Evolutionary conservation across 53 echinoderm and acorn worm species (phyloP).

Genomic region (Glandiceps talaboti): DNA sequence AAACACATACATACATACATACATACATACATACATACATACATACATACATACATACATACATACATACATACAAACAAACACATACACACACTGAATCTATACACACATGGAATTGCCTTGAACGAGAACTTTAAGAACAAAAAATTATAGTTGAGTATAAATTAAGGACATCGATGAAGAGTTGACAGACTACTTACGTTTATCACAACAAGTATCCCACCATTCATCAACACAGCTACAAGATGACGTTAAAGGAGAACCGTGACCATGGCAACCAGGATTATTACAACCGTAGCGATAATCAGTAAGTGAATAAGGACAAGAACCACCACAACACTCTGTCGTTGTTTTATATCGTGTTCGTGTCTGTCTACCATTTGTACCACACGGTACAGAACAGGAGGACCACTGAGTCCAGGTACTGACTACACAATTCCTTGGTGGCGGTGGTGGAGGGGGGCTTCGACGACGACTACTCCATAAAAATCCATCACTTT

Average conservation of each 20-base stretch:
- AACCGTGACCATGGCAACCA: not conserved
- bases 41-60: no score
- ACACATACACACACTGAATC: no score
- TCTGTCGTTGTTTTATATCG: not conserved
- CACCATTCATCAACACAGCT: not conserved
- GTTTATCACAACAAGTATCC: not conserved
- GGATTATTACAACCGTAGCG: not conserved
- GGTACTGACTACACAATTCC: not conserved
- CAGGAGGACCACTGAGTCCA: not conserved
- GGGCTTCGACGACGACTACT: not conserved
- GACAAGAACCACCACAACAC: not conserved
- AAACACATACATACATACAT: no score
- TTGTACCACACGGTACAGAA: not conserved
- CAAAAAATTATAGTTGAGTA: no score
- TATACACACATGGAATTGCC: no score
- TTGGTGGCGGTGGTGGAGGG: not conserved
- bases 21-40: no score
- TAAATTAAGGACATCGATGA: no score
- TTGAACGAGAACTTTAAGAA: no score
- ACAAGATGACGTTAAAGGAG: not conserved
- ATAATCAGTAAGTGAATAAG: not conserved
- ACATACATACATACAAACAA: no score
- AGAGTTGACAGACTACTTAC: no score
- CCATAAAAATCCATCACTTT: not conserved
- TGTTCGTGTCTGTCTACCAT: not conserved